Percentiles rank a stretch among this genome's conserved stretches.
Conservation (phyloP, 2,888 invertebrate species). For the Xanthorhoe spadicearia region DNA sequence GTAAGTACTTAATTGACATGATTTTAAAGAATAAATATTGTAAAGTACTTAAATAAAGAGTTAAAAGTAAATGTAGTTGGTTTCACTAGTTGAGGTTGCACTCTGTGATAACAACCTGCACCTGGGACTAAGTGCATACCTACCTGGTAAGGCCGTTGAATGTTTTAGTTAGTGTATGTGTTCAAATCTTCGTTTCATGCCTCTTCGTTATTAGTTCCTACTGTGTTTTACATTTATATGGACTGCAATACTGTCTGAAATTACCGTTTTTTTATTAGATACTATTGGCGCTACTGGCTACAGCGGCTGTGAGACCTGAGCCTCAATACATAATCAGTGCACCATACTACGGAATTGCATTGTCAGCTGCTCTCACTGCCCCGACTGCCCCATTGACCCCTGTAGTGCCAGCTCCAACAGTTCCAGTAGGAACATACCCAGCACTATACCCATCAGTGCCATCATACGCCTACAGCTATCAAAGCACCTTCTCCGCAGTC, state of each 20-base stretch:
- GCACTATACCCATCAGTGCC: slow-evolving; percentile 36
- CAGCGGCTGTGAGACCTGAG: slow-evolving; percentile 58
- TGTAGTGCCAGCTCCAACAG: slow-evolving; percentile 10
- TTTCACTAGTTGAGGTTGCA: no score
- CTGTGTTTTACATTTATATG: no score
- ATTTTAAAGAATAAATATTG: no score
- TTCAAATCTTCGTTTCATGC: no score
- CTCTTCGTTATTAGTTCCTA: no score
- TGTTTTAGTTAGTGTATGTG: no score
- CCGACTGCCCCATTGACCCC: slow-evolving; percentile 8
- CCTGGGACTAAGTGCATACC: no score
- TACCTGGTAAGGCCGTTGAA: no score
- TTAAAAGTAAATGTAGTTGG: no score
- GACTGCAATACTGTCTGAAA: no score
- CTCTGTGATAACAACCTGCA: no score
- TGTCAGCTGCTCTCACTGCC: slow-evolving; percentile 40
- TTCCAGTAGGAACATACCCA: slow-evolving; percentile 17
- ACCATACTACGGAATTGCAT: slow-evolving; percentile 39
- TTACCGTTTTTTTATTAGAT: slow-evolving; percentile 59
- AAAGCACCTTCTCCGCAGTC: slow-evolving; percentile 39
- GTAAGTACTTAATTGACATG: neutral
- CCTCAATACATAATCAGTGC: slow-evolving; percentile 44
- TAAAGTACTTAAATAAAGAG: no score
- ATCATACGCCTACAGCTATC: slow-evolving; percentile 59
- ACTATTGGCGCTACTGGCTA: slow-evolving; percentile 52